phyloP scores from a whole-genome alignment of 2,113 vertebrate species.

The Sinocyclocheilus maitianheensis region DNA sequence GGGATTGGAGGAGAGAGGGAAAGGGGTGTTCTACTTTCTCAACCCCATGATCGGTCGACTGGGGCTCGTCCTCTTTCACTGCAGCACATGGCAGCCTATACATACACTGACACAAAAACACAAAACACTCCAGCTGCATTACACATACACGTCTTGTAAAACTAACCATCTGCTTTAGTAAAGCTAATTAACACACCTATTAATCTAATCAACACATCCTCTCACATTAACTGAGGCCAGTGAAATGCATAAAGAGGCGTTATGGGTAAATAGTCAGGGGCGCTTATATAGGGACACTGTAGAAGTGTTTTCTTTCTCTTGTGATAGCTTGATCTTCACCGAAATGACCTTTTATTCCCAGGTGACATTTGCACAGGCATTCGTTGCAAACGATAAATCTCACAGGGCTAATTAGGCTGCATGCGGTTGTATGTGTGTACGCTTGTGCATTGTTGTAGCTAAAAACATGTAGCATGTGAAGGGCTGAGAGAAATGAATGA shows the following conservation, averaged over 20 bases:
- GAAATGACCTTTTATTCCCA: conserved; percentile 17
- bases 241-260: conserved; percentile 21
- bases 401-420: conserved; percentile 37
- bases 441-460: conserved; percentile 55
- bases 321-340: too few relatives aligned
- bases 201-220: background rate
- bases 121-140: background rate
- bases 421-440: conserved; percentile 48
- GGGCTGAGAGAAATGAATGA: conserved; percentile 67
- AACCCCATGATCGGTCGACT: conserved; percentile 58
- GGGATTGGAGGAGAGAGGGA: conserved; percentile 13
- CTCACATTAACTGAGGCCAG: background rate
- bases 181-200: background rate
- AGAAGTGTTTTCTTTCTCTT: background rate
- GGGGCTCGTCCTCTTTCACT: conserved; percentile 68
- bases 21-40: conserved; percentile 47
- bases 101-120: conserved; percentile 26
- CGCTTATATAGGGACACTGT: background rate
- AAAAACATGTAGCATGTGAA: conserved; percentile 69
- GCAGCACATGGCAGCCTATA: conserved; percentile 62
- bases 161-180: background rate
- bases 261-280: background rate
- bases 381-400: background rate
- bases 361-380: conserved; percentile 30
- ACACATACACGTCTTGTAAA: background rate